These are phyloP conservation scores for Eretmocerus hayati DNA, from an alignment of 2,888 invertebrate genomes.

Conservation along the genomic window DNA sequence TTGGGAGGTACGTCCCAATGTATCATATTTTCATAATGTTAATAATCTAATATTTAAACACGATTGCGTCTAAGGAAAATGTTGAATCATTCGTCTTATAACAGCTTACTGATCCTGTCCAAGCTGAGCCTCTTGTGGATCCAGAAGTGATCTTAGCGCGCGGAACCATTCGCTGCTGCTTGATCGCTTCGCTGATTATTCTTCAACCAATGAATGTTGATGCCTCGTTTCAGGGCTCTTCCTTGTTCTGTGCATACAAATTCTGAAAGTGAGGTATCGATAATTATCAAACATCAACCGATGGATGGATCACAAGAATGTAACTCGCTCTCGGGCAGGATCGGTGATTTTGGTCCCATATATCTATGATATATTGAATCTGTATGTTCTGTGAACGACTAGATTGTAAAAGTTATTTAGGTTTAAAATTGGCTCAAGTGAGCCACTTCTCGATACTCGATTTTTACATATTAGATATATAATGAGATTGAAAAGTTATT, in stretches of 20 bases:
- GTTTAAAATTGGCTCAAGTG: slow-evolving; percentile 36
- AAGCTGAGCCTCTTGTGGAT: slow-evolving; percentile 19
- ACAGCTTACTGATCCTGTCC: slow-evolving; percentile 43
- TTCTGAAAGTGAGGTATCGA: no score
- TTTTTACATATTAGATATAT: no score
- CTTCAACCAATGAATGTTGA: no score
- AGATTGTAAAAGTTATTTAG: slow-evolving; percentile 24
- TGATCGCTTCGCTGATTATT: no score
- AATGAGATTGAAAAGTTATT: no score
- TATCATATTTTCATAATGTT: neutral
- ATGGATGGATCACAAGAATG: no score
- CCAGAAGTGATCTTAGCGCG: slow-evolving; percentile 28
- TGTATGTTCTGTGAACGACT: slow-evolving; percentile 93
- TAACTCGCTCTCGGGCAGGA: slow-evolving; percentile 41
- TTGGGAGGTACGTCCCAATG: slow-evolving; percentile 14
- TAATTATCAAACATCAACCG: no score
- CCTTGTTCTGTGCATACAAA: no score
- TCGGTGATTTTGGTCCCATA: slow-evolving; percentile 86
- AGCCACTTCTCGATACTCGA: slow-evolving; percentile 30
- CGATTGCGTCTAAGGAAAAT: slow-evolving; percentile 6
- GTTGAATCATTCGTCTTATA: slow-evolving; percentile 29
- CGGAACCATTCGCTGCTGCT: slow-evolving; percentile 42
- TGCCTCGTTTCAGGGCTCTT: no score
- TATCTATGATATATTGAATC: slow-evolving; percentile 94
- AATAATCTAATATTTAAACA: slow-evolving; percentile 12